These are phyloP conservation scores for Oreotrochilus melanogaster DNA, from an alignment of 2,113 vertebrate species.

Conservation along the genomic window DNA sequence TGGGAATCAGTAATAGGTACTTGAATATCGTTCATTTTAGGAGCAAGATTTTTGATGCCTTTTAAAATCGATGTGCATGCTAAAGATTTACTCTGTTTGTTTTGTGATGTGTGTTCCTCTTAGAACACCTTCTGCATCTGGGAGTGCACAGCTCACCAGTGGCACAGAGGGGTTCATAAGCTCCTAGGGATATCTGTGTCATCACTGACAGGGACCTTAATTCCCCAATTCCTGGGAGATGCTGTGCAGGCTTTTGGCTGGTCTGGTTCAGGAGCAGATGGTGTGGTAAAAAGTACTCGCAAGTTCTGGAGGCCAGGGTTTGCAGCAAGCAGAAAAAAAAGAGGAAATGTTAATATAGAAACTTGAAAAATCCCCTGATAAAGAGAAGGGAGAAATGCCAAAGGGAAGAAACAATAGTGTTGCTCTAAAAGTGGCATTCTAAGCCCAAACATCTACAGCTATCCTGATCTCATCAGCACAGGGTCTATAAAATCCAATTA, in stretches of 20 bases:
- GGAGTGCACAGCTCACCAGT: not conserved
- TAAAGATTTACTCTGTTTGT: conserved; percentile 57
- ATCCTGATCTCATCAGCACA: conserved; percentile 40
- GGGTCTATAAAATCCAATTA: conserved; percentile 52
- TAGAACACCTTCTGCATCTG: not conserved
- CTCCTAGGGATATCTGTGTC: not conserved
- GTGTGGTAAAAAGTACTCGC: not conserved
- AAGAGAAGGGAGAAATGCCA: conserved; percentile 56
- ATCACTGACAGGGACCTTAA: not conserved
- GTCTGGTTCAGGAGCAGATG: conserved; percentile 58
- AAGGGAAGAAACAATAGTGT: conserved; percentile 18
- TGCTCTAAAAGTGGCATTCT: conserved; percentile 8
- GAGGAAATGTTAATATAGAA: conserved; percentile 33
- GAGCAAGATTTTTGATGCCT: conserved; percentile 48
- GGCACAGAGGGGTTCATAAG: fast-evolving
- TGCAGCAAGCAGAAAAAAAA: not conserved
- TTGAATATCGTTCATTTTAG: conserved; percentile 67
- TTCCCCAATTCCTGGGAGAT: not conserved
- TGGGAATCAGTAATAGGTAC: conserved; percentile 58
- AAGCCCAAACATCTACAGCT: not conserved
- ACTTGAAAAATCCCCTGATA: conserved; percentile 60
- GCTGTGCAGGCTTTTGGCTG: not conserved
- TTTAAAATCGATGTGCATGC: conserved; percentile 39
- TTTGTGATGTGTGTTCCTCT: not conserved
- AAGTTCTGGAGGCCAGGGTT: conserved; percentile 19